Conservation (phyloP, 2,797 vertebrate species). For the Agapornis canus region DNA sequence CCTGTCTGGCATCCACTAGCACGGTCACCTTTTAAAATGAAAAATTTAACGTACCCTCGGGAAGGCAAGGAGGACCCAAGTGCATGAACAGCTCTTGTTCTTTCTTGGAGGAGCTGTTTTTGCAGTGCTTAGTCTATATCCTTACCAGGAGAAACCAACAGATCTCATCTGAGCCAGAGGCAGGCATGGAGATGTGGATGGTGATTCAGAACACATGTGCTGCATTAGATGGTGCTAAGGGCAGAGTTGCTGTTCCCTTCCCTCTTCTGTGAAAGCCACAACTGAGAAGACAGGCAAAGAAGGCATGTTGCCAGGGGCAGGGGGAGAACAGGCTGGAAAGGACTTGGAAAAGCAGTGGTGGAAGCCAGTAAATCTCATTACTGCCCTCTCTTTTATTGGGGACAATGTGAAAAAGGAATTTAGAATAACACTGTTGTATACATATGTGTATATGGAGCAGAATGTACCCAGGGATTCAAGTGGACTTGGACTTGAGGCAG, state of each 20-base stretch:
- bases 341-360: background rate
- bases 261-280: background rate
- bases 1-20: rapidly evolving
- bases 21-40: background rate
- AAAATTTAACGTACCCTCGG: background rate
- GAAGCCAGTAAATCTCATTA: background rate
- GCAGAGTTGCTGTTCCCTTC: background rate
- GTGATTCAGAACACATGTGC: background rate
- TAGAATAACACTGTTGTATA: background rate
- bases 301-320: background rate
- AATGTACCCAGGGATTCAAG: background rate
- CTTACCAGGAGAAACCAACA: background rate
- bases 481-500: background rate
- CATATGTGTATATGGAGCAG: background rate
- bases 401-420: background rate
- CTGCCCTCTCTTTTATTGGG: rapidly evolving
- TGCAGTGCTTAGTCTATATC: background rate
- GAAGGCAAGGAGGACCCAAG: background rate
- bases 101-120: background rate
- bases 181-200: background rate
- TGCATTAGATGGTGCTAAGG: background rate
- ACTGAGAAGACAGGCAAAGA: background rate
- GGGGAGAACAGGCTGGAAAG: background rate
- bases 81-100: background rate
- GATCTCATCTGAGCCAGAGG: background rate